Conservation (phyloP, 2,888 invertebrate genomes). For the Zootermopsis nevadensis region DNA sequence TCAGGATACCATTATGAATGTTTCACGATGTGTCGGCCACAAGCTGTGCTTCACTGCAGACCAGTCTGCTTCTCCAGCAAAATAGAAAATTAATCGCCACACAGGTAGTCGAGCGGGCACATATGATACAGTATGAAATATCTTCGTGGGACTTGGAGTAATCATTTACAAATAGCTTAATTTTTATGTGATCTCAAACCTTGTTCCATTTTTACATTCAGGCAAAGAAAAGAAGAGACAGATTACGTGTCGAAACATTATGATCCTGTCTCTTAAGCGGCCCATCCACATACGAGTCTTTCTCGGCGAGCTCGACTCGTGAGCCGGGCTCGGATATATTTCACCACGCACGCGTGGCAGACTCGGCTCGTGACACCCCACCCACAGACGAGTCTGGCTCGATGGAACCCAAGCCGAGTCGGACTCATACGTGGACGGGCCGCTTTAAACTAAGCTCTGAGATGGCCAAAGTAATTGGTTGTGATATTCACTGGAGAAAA, state of each 20-base stretch:
- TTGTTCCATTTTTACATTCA: not conserved
- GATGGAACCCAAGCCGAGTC: no score
- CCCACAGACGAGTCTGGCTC: no score
- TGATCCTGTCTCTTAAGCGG: no score
- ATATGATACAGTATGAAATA: not conserved
- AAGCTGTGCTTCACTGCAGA: not conserved
- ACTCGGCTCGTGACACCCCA: no score
- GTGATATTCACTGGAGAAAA: constrained; percentile 47
- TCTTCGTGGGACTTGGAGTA: not conserved
- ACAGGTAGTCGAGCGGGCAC: not conserved
- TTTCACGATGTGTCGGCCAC: constrained; percentile 40
- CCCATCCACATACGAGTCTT: no score
- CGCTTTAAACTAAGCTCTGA: not conserved
- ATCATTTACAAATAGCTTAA: not conserved
- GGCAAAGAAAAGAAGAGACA: no score
- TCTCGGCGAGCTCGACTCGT: no score
- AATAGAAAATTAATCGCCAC: not conserved
- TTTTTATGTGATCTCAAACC: not conserved
- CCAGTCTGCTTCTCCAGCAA: constrained; percentile 26
- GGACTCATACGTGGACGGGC: no score
- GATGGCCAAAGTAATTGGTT: constrained; percentile 43
- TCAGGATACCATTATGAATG: constrained; percentile 52
- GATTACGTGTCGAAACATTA: no score
- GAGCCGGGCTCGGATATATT: no score
- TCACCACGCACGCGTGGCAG: no score